Percentiles rank a stretch among this genome's conserved stretches.
Conservation (phyloP, 2,113 vertebrate species). For the Dryoscopus gambensis region DNA sequence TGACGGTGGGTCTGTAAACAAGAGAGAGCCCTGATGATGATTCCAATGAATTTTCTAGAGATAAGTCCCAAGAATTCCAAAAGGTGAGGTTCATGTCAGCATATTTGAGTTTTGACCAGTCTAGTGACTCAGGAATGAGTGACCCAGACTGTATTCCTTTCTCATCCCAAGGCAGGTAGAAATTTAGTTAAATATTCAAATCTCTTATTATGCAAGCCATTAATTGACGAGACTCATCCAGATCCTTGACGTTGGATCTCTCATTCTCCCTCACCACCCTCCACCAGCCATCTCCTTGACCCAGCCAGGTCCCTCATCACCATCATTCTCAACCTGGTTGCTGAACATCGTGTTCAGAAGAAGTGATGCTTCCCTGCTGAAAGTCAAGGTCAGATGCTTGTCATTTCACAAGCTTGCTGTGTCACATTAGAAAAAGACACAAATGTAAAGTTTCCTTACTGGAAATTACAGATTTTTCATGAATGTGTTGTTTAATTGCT, state of each 20-base stretch:
- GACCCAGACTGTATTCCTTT: background rate
- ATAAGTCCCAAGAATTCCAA: background rate
- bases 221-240: background rate
- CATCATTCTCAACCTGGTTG: background rate
- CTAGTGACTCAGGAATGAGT: background rate
- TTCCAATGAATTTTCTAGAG: background rate
- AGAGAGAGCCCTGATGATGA: background rate
- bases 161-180: background rate
- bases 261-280: background rate
- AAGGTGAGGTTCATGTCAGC: accelerated
- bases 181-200: background rate
- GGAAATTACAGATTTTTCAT: background rate
- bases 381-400: background rate
- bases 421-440: background rate
- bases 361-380: background rate
- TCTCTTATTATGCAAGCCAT: background rate
- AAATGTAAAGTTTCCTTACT: background rate
- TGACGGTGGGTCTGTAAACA: background rate
- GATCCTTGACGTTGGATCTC: background rate
- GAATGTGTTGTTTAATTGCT: background rate
- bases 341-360: background rate
- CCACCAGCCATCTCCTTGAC: background rate
- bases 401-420: background rate
- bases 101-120: background rate
- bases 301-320: background rate